Conservation (phyloP, 2,797 vertebrate species). For the Rhinatrema bivittatum region DNA sequence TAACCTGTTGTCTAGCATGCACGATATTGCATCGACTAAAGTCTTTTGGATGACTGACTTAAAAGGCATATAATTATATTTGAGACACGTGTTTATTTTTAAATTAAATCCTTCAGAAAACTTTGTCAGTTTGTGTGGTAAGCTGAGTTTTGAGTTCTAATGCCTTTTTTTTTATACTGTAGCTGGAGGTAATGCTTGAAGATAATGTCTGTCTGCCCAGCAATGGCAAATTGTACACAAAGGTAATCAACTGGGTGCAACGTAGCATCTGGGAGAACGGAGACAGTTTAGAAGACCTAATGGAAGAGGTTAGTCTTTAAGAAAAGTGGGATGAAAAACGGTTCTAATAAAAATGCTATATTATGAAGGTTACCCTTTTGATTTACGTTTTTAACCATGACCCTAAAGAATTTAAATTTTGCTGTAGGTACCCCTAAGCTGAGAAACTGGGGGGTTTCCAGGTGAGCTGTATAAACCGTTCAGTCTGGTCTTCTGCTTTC, state of each 20-base stretch:
- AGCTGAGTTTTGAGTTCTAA: no score
- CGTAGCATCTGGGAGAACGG: conserved; percentile 95
- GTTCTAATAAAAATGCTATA: conserved; percentile 38
- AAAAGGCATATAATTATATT: no score
- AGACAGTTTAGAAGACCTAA: conserved; percentile 86
- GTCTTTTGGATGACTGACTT: no score
- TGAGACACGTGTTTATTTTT: neutral
- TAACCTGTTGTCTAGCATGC: no score
- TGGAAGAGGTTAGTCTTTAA: conserved; percentile 95
- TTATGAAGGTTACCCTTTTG: conserved; percentile 54
- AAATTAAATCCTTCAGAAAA: neutral
- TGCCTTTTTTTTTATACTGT: conserved; percentile 25
- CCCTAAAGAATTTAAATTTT: conserved; percentile 73
- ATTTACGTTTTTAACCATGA: conserved; percentile 51
- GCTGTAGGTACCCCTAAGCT: conserved; percentile 73
- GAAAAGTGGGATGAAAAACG: conserved; percentile 49
- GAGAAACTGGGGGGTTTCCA: conserved; percentile 78
- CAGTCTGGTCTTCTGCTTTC: conserved; percentile 61
- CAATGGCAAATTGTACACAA: conserved; percentile 95
- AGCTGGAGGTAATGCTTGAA: conserved; percentile 98
- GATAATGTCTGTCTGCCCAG: conserved; percentile 91
- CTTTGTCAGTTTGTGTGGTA: neutral
- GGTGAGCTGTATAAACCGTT: conserved; percentile 76
- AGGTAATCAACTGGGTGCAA: conserved; percentile 98
- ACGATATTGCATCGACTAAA: no score